Evolutionary conservation across 2,888 invertebrate genomes (phyloP).

Genomic region (Mimas tiliae): DNA sequence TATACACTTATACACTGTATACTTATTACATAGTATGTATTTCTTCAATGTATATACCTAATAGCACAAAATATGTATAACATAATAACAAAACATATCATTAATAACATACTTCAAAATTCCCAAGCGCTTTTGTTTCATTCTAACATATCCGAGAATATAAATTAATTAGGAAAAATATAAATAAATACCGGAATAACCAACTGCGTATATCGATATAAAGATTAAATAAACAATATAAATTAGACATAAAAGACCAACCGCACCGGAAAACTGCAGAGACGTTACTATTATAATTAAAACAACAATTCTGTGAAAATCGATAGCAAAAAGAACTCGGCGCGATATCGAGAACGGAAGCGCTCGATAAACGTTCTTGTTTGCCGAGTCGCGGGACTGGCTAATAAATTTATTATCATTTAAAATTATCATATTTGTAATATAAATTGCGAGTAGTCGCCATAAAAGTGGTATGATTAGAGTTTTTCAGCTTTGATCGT

Average conservation of each 20-base stretch:
- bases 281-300: conserved; percentile 58
- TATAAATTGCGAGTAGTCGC: conserved; percentile 59
- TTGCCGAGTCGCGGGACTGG: conserved; percentile 46
- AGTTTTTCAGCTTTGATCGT: conserved; percentile 64
- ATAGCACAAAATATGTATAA: neutral
- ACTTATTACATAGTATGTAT: neutral
- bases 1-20: neutral
- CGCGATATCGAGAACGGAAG: conserved; percentile 68
- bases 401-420: conserved; percentile 68
- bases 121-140: neutral
- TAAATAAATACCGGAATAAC: neutral
- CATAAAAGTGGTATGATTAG: conserved; percentile 62
- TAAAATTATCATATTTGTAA: conserved; percentile 71
- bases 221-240: conserved; percentile 26
- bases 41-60: neutral
- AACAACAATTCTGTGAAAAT: conserved; percentile 36
- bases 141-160: neutral
- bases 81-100: neutral
- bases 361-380: conserved; percentile 69
- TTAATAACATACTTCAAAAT: neutral
- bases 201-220: neutral
- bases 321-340: conserved; percentile 50
- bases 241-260: conserved; percentile 46
- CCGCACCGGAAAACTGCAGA: conserved; percentile 55
- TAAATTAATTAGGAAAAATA: conserved; percentile 16